Conservation (phyloP, 2,113 vertebrate genomes). For the Montifringilla adamsi region DNA sequence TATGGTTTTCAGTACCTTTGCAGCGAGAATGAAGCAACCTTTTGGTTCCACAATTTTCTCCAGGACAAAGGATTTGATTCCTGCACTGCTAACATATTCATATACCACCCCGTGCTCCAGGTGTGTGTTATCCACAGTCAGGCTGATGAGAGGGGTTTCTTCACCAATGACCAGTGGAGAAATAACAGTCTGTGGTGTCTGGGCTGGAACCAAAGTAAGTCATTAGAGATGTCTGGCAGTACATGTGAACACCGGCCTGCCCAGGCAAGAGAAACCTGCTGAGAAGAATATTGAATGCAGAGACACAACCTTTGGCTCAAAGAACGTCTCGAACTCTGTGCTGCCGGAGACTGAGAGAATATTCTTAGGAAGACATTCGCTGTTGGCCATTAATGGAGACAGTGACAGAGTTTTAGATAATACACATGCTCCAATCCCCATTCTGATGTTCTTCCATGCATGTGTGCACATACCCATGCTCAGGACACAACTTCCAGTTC, state of each 20-base stretch:
- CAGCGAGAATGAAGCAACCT: constrained; percentile 89
- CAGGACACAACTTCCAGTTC: background rate
- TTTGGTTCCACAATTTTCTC: constrained; percentile 94
- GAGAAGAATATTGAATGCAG: background rate
- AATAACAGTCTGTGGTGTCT: constrained; percentile 30
- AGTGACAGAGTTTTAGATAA: background rate
- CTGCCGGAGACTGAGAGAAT: background rate
- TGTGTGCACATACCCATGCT: background rate
- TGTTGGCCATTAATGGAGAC: background rate
- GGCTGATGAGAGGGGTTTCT: constrained; percentile 78
- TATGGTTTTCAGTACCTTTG: constrained; percentile 79
- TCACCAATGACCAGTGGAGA: constrained; percentile 58
- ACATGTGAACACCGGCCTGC: background rate
- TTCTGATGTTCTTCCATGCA: background rate
- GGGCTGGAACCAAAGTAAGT: constrained; percentile 54
- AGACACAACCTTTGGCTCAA: background rate
- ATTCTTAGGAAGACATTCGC: background rate
- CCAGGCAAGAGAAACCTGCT: background rate
- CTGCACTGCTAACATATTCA: constrained; percentile 90
- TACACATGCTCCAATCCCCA: background rate
- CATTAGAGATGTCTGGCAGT: background rate
- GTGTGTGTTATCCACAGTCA: constrained; percentile 92
- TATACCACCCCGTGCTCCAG: constrained; percentile 94
- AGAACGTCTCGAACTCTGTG: background rate
- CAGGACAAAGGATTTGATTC: constrained; percentile 89